Percentiles rank a stretch among this genome's conserved stretches.
Evolutionary conservation across 2,797 vertebrate genomes (phyloP).

Genomic region (Pitangus sulphuratus): DNA sequence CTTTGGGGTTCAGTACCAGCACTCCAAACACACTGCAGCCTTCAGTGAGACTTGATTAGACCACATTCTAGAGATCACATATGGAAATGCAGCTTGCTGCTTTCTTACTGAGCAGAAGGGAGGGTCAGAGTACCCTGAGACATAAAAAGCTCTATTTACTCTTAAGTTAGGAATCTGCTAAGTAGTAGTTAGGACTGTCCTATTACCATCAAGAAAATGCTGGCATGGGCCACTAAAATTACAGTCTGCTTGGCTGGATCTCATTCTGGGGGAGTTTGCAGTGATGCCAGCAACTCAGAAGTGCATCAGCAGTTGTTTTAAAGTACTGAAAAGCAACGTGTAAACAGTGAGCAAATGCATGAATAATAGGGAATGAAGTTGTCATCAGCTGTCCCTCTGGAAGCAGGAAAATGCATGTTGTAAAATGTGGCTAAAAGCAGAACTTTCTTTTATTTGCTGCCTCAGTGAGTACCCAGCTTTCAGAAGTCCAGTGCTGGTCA

Average conservation of each 20-base stretch:
- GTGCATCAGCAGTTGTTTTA: neutral
- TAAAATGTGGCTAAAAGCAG: neutral
- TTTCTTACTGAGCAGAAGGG: neutral
- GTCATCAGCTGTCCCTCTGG: neutral
- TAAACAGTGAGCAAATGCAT: slow-evolving; percentile 21
- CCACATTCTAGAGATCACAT: neutral
- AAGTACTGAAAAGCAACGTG: neutral
- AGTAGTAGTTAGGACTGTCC: neutral
- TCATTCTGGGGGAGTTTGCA: neutral
- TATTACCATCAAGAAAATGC: neutral
- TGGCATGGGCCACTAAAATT: neutral
- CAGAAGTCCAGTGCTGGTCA: neutral
- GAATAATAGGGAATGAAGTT: slow-evolving; percentile 7
- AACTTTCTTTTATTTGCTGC: neutral
- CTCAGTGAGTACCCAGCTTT: neutral
- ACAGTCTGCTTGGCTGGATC: neutral
- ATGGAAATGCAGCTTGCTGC: neutral
- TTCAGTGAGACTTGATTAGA: neutral
- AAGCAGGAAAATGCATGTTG: neutral
- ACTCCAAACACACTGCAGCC: neutral
- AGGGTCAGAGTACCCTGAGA: neutral
- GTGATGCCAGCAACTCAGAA: neutral
- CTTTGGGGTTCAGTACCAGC: neutral
- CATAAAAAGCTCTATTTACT: neutral
- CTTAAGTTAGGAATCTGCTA: neutral